Conservation (phyloP, 2,113 vertebrate species). For the Dolichallabes microphthalmus region DNA sequence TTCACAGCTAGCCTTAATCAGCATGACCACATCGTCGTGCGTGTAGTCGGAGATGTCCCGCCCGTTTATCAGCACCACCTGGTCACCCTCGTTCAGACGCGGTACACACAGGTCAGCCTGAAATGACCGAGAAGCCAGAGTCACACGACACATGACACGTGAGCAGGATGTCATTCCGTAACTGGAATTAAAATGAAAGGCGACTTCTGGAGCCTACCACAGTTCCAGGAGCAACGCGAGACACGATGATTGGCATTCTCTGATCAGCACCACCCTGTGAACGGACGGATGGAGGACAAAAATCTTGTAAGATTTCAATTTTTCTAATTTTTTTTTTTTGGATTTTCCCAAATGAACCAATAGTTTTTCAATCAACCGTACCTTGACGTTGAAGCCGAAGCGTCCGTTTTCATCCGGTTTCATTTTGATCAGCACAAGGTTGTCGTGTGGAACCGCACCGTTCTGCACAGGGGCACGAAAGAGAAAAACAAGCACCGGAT, state of each 20-base stretch:
- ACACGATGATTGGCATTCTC: slow-evolving; percentile 98
- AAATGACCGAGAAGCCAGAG: neutral
- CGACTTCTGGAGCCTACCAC: slow-evolving; percentile 76
- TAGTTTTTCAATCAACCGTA: slow-evolving; percentile 55
- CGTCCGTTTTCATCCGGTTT: slow-evolving; percentile 95
- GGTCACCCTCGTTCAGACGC: slow-evolving; percentile 96
- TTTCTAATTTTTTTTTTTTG: no score
- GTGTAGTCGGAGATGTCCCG: slow-evolving; percentile 93
- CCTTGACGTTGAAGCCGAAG: slow-evolving; percentile 99
- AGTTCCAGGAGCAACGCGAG: slow-evolving; percentile 95
- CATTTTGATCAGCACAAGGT: slow-evolving; percentile 97
- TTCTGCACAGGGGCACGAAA: slow-evolving; percentile 67
- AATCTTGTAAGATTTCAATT: neutral
- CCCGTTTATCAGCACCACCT: slow-evolving; percentile 95
- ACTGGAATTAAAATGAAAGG: neutral
- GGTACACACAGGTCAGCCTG: slow-evolving; percentile 97
- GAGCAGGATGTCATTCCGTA: neutral
- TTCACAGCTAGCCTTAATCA: slow-evolving; percentile 97
- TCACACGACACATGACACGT: neutral
- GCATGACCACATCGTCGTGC: slow-evolving; percentile 96
- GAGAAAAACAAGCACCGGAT: neutral
- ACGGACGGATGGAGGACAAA: slow-evolving; percentile 42
- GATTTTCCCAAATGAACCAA: neutral
- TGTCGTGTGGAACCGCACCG: slow-evolving; percentile 91
- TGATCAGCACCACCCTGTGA: slow-evolving; percentile 92